phyloP scores from a whole-genome alignment of 2,113 vertebrate genomes.

The Scomber japonicus region DNA sequence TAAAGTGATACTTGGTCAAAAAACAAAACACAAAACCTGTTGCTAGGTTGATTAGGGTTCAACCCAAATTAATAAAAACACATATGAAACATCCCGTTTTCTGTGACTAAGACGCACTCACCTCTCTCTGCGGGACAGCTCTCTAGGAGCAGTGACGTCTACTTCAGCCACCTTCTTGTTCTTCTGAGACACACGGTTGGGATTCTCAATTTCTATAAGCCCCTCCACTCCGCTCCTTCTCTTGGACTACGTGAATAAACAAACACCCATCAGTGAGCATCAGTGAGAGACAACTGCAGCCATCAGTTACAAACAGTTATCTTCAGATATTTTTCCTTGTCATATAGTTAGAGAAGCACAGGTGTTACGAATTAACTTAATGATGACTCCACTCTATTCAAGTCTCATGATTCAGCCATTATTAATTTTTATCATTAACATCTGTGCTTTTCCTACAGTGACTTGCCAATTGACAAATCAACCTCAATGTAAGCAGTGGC shows the following conservation, averaged over 20 bases:
- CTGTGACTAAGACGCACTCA: slow-evolving; percentile 31
- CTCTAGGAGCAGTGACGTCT: slow-evolving; percentile 79
- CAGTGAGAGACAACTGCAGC: not conserved
- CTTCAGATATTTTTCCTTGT: too few species aligned
- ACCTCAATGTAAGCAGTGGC: too few species aligned
- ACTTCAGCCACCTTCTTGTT: slow-evolving; percentile 85
- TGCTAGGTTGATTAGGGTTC: not conserved
- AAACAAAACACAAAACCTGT: not conserved
- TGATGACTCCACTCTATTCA: too few species aligned
- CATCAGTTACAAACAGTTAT: too few species aligned
- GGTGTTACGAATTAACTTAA: too few species aligned
- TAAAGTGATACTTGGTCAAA: not conserved
- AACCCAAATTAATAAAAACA: not conserved
- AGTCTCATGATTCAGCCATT: too few species aligned
- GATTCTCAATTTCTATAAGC: slow-evolving; percentile 88
- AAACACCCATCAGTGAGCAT: not conserved
- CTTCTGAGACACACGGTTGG: slow-evolving; percentile 86
- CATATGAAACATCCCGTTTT: not conserved
- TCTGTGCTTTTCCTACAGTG: too few species aligned
- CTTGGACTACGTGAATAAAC: slow-evolving; percentile 57
- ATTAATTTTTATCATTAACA: too few species aligned
- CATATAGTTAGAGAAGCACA: too few species aligned
- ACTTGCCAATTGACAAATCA: too few species aligned
- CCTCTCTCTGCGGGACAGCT: slow-evolving; percentile 87
- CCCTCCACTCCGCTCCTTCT: slow-evolving; percentile 86